Conservation (phyloP, 2,888 invertebrate genomes). For the Imbricaverruca yamaguchii region DNA sequence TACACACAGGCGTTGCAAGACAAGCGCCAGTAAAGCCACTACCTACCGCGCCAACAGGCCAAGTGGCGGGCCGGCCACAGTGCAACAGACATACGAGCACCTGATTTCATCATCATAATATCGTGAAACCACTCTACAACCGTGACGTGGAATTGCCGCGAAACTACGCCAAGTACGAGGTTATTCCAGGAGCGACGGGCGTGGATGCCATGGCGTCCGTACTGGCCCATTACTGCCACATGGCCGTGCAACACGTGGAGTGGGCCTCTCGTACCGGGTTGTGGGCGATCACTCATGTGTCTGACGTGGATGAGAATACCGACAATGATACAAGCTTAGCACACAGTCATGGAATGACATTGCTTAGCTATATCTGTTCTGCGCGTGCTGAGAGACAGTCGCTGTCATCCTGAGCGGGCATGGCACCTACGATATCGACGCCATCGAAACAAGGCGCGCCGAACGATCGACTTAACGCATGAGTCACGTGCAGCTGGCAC, state of each 20-base stretch:
- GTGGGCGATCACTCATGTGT: no score
- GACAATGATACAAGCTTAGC: no score
- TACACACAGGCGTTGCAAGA: background rate
- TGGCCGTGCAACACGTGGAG: no score
- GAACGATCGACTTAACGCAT: background rate
- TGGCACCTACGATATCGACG: no score
- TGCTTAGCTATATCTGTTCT: no score
- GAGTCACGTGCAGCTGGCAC: background rate
- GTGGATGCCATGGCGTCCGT: background rate
- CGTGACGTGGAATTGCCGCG: background rate
- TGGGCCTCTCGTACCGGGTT: no score
- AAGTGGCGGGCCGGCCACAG: background rate
- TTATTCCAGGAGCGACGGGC: background rate
- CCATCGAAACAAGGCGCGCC: background rate
- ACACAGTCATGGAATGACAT: no score
- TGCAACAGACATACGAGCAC: background rate
- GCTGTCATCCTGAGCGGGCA: no score
- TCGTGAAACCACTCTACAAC: background rate
- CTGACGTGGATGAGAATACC: no score
- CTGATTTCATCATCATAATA: background rate
- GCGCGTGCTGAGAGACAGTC: no score
- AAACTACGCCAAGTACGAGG: background rate
- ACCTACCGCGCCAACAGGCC: background rate
- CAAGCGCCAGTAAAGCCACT: background rate
- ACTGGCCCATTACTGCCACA: background rate